Evolutionary conservation across 2,888 invertebrate species (phyloP), one percentile per base, ranked within the genome.

Genomic region (Tromatobia lineatoria): DNA sequence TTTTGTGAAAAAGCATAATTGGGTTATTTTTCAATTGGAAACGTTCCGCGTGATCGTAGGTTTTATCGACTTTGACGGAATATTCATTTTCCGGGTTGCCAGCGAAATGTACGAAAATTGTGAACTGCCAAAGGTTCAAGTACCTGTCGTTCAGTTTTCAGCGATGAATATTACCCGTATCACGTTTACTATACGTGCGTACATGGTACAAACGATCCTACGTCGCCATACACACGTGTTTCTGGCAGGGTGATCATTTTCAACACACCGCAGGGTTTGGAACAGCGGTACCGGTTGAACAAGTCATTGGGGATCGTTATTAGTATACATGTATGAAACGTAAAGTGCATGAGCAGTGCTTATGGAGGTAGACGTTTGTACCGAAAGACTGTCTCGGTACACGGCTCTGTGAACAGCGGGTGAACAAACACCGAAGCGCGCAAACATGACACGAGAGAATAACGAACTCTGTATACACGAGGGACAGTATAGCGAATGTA

Each of bases 211-310:
- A 15, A 18, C 20, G 29, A 45, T 45, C 54, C 45, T 25, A 61
- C 15, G n/a, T 57, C 57, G 2, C 45, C 47, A 61, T 29, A 25
- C 59, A 47, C 45, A 73, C 61, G 67, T 77, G 54, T 47, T 54
- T 54, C 67, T 67, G 76, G 54, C 67, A 57, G 76, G 42, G 67
- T 13, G 67, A 77, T 77, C 67, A 67, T 67, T 77, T 67, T 57
- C 42, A 57, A 67, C 70, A 52, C 67, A 69, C 66, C 66, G 18
- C 66, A 67, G 54, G 23, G 25, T 38, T 15, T 13, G 42, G 38
- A 18, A 13, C 50, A 38, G 54, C 25, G 66, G 25, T 66, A 34
- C 10, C 18, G 66, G 54, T 52, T 67, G 54, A 76, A 67, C 66
- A 54, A 18, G 52, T 18, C 67, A 57, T 77, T 23, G 42, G 20